A percentile compares a stretch with the other conserved stretches of the same genome.
phyloP scores from a whole-genome alignment of 2,888 invertebrate genomes.

The Drosophila dives region DNA sequence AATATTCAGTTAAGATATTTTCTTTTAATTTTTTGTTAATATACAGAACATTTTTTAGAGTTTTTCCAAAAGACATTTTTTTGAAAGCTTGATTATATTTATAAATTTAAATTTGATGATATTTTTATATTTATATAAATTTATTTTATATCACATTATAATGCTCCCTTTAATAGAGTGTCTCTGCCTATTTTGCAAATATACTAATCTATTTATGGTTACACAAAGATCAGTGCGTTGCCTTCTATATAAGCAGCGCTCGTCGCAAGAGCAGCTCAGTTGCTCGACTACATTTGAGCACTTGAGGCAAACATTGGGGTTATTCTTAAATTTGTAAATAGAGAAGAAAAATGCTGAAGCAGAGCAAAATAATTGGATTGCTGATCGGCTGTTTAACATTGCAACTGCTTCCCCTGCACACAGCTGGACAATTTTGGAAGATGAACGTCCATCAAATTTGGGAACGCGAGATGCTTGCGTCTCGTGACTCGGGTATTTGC shows the following conservation, averaged over 20 bases:
- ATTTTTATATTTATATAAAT: too few species aligned
- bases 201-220: slow-evolving; percentile 33
- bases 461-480: slow-evolving; percentile 65
- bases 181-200: slow-evolving; percentile 17
- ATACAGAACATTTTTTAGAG: too few species aligned
- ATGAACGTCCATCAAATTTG: slow-evolving; percentile 61
- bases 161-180: neutral
- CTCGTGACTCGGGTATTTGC: slow-evolving; percentile 81
- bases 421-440: slow-evolving; percentile 75
- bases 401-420: slow-evolving; percentile 12
- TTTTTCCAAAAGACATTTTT: too few species aligned
- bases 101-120: too few species aligned
- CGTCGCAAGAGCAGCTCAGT: slow-evolving; percentile 37
- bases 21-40: too few species aligned
- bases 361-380: slow-evolving; percentile 29
- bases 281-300: slow-evolving; percentile 10
- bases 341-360: slow-evolving; percentile 40
- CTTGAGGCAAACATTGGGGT: neutral
- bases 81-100: too few species aligned
- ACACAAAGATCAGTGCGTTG: slow-evolving; percentile 14
- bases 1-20: too few species aligned
- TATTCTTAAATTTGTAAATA: slow-evolving; percentile 1
- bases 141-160: neutral
- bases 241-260: slow-evolving; percentile 48
- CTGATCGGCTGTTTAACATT: slow-evolving; percentile 44